A percentile compares a stretch with the other conserved stretches of the same genome.
Evolutionary conservation across 1,140 invertebrate genomes (phyloP).

Genomic region (Platorchestia sp.): DNA sequence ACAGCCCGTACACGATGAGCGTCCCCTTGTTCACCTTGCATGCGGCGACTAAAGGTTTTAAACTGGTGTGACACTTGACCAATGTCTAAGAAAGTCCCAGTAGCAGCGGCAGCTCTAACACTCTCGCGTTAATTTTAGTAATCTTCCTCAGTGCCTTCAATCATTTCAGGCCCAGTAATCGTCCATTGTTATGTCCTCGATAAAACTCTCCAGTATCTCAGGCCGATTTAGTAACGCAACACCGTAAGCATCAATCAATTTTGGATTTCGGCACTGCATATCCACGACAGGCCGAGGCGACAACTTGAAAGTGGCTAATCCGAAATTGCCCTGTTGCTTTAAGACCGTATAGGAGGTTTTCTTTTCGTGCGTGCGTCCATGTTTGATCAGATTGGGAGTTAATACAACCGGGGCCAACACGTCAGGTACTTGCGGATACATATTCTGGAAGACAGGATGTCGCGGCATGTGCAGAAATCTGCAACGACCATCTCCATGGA

Average conservation of each 20-base stretch:
- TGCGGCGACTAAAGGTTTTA: not conserved
- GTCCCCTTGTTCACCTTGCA: not conserved
- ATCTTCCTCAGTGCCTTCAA: not conserved
- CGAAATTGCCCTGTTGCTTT: not conserved
- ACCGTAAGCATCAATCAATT: not conserved
- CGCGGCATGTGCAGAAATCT: not conserved
- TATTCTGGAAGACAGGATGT: not conserved
- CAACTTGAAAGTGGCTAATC: not conserved
- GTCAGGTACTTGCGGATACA: not conserved
- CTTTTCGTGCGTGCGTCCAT: not conserved
- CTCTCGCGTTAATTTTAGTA: not conserved
- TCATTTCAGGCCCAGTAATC: not conserved
- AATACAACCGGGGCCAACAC: not conserved
- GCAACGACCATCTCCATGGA: not conserved
- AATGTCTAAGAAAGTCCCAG: not conserved
- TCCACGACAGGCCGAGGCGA: not conserved
- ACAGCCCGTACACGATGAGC: no score
- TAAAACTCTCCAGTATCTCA: not conserved
- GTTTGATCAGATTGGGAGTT: not conserved
- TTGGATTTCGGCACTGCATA: not conserved
- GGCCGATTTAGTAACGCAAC: not conserved
- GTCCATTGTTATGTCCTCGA: not conserved
- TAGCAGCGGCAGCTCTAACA: not conserved
- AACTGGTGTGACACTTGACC: not conserved
- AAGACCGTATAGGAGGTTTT: not conserved